Conservation (phyloP, 2,113 vertebrate species). For the Passer montanus region DNA sequence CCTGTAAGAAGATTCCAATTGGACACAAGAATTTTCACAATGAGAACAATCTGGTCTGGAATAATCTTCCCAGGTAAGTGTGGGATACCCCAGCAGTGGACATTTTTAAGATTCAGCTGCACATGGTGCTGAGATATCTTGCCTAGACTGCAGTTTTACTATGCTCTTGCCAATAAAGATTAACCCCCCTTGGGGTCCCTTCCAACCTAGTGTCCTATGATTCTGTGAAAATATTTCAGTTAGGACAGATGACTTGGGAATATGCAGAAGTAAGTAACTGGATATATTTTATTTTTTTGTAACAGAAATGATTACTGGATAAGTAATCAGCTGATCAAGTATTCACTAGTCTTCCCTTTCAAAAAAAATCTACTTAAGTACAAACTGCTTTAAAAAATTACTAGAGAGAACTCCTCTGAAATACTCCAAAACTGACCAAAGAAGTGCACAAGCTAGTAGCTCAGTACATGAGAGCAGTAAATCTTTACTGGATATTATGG, state of each 20-base stretch:
- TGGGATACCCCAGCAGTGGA: fast-evolving
- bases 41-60: neutral
- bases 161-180: neutral
- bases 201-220: neutral
- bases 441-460: neutral
- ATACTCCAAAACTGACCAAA: neutral
- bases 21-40: neutral
- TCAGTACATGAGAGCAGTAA: neutral
- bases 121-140: neutral
- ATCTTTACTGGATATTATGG: neutral
- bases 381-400: neutral
- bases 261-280: neutral
- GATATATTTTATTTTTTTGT: neutral
- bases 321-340: neutral
- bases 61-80: neutral
- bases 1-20: neutral
- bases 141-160: neutral
- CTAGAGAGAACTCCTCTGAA: neutral
- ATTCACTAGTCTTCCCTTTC: neutral
- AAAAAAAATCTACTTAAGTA: neutral
- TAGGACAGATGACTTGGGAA: neutral
- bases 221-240: neutral
- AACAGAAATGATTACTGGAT: neutral
- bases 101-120: neutral
- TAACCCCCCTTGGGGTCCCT: neutral